A percentile compares a stretch with the other conserved stretches of the same genome.
Conservation (phyloP, 2,888 invertebrate species). For the Norana najaformis region DNA sequence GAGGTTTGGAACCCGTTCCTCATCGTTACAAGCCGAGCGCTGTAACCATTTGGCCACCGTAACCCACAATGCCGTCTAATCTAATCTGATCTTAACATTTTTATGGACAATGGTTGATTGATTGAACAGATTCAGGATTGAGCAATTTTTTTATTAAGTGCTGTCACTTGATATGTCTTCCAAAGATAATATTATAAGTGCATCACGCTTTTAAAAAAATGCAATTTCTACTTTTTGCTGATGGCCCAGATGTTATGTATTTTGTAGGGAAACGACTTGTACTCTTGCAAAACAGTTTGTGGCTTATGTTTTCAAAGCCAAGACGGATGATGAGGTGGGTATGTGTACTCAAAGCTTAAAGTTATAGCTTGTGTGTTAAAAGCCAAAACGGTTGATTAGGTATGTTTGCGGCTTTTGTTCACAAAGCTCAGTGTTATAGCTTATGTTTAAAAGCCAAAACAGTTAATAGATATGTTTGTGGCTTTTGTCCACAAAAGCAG, state of each 20-base stretch:
- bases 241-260: constrained; percentile 34
- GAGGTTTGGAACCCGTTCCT: no score
- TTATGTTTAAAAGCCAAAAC: not conserved
- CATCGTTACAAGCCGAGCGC: no score
- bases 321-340: constrained; percentile 53
- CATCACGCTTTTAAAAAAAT: no score
- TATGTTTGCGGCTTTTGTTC: no score
- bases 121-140: not conserved
- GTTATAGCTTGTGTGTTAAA: no score
- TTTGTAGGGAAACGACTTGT: constrained; percentile 61
- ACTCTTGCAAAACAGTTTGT: constrained; percentile 60
- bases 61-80: no score
- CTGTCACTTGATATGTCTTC: not conserved
- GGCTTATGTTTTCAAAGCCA: constrained; percentile 59
- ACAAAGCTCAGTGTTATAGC: not conserved
- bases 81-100: not conserved
- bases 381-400: no score
- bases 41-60: no score
- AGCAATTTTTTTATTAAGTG: not conserved
- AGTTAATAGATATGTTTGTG: no score
- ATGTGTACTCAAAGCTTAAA: not conserved
- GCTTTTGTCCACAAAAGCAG: not conserved
- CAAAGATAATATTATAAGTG: no score
- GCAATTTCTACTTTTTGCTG: not conserved
- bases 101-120: not conserved